Base-by-base conservation (phyloP, 2,888 invertebrate genomes). In the Ditylenchus weischeri region DNA sequence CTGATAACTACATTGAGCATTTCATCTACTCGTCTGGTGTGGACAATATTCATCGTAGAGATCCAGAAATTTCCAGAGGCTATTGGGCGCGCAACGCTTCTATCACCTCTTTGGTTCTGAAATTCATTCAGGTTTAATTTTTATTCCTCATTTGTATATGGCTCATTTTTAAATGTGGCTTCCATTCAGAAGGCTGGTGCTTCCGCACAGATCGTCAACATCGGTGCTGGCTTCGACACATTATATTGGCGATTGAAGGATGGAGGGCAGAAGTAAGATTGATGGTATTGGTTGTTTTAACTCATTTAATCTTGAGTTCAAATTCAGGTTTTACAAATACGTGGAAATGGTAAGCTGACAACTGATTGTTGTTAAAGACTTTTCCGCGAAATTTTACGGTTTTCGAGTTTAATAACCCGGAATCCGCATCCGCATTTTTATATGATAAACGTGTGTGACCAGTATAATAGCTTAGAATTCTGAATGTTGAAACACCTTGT, bases 51-150 rank as follows among this genome's bases (percentile, higher is more conserved):
- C 83, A 89, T 36, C 72, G 72, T 89, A 43, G 89, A 77, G 88
- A 88, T 62, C 96, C 98, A 0, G 98, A 98, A 87, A 98, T 98
- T 79, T 93, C 93, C 85, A 89, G 94, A 65, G 98, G 98, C n/a
- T 98, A 98, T 85, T 98, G 90, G 84, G 94, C 94, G 18, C 88
- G 96, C 78, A 91, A 92, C 66, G 90, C 78, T 47, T 83, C 83
- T 5, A 76, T 86, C 47, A 77, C 81, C 50, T 70, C 74, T 7
- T 65, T 84, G 13, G 73, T 84, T 43, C 78, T 81, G 58, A 79
- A 84, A 65, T 85, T 85, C 71, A 23, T 78, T 29, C 58, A 73
- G 29, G 77, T 65, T 47, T 21, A 23, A 36, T 50, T 50, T 19
- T 6, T 50, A 4, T 4, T 54, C 29, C 21, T 15, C 1, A 4